phyloP scores from a whole-genome alignment of 30 jellyfish, hydroid and myxozoan genomes.

The Aurelia sp. region DNA sequence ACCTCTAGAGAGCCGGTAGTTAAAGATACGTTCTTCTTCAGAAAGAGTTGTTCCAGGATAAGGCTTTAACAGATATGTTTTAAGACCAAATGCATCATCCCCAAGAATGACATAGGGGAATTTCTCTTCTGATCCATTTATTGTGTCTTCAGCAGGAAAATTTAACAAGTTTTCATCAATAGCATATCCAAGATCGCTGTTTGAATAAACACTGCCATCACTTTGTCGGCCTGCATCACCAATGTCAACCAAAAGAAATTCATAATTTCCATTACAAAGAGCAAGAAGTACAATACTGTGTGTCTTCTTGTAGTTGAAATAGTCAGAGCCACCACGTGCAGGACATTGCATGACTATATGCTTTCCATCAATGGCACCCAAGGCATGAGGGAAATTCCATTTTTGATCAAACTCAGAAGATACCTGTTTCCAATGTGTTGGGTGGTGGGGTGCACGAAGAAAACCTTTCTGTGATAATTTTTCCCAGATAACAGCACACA shows the following conservation, averaged over 20 bases:
- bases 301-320: slow-evolving; percentile 45
- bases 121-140: slow-evolving; percentile 4
- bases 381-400: slow-evolving; percentile 74
- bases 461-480: slow-evolving; percentile 2
- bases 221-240: slow-evolving; percentile 58
- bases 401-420: slow-evolving; percentile 42
- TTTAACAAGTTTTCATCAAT: slow-evolving; percentile 18
- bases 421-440: slow-evolving; percentile 31
- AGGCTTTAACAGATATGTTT: slow-evolving; percentile 66
- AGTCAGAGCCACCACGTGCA: slow-evolving; percentile 59
- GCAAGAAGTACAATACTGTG: slow-evolving; percentile 70
- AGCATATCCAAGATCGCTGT: slow-evolving; percentile 54
- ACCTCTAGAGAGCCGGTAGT: slow-evolving; percentile 37
- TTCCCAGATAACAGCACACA: slow-evolving; percentile 55
- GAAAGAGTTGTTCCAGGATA: slow-evolving; percentile 38
- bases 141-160: slow-evolving; percentile 3
- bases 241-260: slow-evolving; percentile 49
- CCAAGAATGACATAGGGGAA: slow-evolving; percentile 21
- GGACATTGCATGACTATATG: slow-evolving; percentile 78
- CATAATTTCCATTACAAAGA: slow-evolving; percentile 25
- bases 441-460: slow-evolving; percentile 30
- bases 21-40: slow-evolving; percentile 33
- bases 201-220: slow-evolving; percentile 56
- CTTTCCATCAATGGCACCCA: slow-evolving; percentile 74
- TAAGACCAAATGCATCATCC: slow-evolving; percentile 34